phyloP scores from a whole-genome alignment of 2,797 vertebrate species.

The Choloepus didactylus region DNA sequence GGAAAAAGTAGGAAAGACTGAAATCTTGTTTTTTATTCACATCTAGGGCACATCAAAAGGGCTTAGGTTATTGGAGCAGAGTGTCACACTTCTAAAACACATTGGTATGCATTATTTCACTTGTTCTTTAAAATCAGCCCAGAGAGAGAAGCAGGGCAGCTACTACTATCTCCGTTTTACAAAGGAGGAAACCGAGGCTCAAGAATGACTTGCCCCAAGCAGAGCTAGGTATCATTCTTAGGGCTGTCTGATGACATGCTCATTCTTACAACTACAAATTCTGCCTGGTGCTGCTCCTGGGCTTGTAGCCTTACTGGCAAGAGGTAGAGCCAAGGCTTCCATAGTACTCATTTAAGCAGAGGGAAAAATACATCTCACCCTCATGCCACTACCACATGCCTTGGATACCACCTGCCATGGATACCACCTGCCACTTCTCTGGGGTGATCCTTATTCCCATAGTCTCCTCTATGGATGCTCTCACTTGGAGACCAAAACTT shows the following conservation, averaged over 20 bases:
- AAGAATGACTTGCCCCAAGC: neutral
- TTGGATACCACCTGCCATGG: neutral
- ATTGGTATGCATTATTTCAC: neutral
- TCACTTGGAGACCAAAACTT: neutral
- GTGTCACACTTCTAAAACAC: neutral
- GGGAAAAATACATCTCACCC: neutral
- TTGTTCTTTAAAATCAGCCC: neutral
- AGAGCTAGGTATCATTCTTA: neutral
- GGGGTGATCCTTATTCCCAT: neutral
- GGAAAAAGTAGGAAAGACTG: conserved; percentile 85
- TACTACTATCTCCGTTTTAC: neutral
- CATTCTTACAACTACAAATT: neutral
- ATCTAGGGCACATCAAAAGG: neutral
- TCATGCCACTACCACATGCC: too few species aligned
- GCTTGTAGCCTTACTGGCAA: neutral
- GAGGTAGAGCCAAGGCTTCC: neutral
- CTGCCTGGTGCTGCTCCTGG: neutral
- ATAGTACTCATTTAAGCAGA: neutral
- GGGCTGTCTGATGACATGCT: neutral
- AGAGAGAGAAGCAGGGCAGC: neutral
- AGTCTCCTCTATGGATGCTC: neutral
- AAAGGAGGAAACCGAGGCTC: neutral
- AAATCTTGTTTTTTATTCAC: neutral
- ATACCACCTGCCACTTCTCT: neutral
- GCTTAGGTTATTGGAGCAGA: neutral